phyloP scores from a whole-genome alignment of 2,113 vertebrate genomes.

The Semicossyphus pulcher region DNA sequence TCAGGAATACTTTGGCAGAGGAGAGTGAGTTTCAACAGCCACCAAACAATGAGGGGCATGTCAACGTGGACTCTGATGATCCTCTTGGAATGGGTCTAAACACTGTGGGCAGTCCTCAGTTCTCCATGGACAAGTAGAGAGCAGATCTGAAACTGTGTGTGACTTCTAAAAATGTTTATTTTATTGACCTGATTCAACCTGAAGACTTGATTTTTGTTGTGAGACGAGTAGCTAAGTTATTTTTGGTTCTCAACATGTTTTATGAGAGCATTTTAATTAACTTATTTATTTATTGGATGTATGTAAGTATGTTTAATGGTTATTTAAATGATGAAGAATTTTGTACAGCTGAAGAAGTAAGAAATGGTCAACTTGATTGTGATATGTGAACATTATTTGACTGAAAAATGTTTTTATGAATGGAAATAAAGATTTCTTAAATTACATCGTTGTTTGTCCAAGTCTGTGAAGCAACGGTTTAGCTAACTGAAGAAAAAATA shows the following conservation, averaged over 20 bases:
- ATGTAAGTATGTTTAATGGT: not conserved
- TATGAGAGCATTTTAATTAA: not conserved
- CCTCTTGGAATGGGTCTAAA: slow-evolving; percentile 66
- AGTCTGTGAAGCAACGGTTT: too few species aligned
- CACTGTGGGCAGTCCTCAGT: slow-evolving; percentile 69
- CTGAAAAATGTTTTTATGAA: too few species aligned
- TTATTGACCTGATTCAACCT: not conserved
- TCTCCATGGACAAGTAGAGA: slow-evolving; percentile 59
- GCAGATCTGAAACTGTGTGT: not conserved
- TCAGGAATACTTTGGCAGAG: slow-evolving; percentile 49
- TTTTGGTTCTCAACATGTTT: slow-evolving; percentile 9
- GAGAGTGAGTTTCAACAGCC: slow-evolving; percentile 28
- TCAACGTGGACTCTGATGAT: slow-evolving; percentile 72
- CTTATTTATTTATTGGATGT: slow-evolving; percentile 69
- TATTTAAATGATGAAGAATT: slow-evolving; percentile 26
- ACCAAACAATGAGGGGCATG: slow-evolving; percentile 1
- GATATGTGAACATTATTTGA: too few species aligned
- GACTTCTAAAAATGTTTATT: not conserved
- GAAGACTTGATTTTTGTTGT: slow-evolving; percentile 11
- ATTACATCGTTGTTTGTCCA: slow-evolving; percentile 1
- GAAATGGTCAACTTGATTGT: not conserved
- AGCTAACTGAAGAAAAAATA: too few species aligned
- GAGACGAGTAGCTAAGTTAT: not conserved
- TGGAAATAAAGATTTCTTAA: slow-evolving; percentile 39
- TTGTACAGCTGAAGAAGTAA: too few species aligned